Conservation (phyloP, 2,888 invertebrate genomes). For the Hirtodrosophila confusa region DNA sequence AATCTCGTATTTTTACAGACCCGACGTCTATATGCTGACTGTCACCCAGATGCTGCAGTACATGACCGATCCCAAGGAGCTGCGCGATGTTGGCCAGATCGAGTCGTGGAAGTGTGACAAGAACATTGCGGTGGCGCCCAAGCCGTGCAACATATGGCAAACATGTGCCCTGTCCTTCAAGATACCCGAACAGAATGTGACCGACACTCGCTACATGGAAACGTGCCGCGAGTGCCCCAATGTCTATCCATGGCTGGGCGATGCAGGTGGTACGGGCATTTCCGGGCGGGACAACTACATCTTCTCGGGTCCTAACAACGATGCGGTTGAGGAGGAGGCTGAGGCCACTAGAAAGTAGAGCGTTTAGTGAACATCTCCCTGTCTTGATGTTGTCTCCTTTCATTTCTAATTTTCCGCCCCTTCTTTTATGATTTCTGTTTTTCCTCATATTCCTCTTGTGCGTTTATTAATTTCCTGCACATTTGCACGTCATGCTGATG, state of each 20-base stretch:
- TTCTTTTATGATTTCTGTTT: not conserved
- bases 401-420: not conserved
- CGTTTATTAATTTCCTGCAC: constrained; percentile 35
- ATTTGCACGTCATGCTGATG: constrained; percentile 51
- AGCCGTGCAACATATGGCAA: constrained; percentile 91
- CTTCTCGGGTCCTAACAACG: constrained; percentile 61
- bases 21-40: constrained; percentile 94
- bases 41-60: constrained; percentile 94
- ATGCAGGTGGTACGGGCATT: constrained; percentile 92
- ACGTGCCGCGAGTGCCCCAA: constrained; percentile 94
- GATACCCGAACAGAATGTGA: constrained; percentile 90
- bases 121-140: constrained; percentile 88
- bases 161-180: constrained; percentile 94
- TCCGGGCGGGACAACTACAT: constrained; percentile 91
- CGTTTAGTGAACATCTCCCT: not conserved
- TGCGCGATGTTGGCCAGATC: constrained; percentile 88
- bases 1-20: constrained; percentile 85
- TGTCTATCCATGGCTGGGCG: constrained; percentile 94
- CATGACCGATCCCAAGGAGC: constrained; percentile 93
- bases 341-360: constrained; percentile 31
- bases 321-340: constrained; percentile 22
- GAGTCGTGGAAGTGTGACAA: constrained; percentile 93
- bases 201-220: constrained; percentile 93
- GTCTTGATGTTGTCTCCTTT: not conserved
- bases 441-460: constrained; percentile 7